phyloP scores from a whole-genome alignment of 92 coral and sea anemone genomes.

The Palythoa grandiflora region DNA sequence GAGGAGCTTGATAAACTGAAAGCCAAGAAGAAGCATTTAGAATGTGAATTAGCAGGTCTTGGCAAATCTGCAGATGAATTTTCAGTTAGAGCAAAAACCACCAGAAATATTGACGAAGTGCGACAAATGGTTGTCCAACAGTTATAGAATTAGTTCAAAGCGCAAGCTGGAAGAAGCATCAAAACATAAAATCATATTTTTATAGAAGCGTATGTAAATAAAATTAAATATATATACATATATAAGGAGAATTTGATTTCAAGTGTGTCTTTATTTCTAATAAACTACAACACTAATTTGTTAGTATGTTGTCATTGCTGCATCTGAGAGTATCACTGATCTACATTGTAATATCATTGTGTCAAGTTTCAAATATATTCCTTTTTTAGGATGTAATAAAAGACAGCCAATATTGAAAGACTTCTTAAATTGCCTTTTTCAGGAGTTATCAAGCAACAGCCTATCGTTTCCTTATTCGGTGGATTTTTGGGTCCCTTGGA shows the following conservation, averaged over 20 bases:
- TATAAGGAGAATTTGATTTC: slow-evolving; percentile 9
- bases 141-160: slow-evolving; percentile 48
- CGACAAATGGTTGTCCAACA: slow-evolving; percentile 45
- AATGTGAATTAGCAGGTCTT: slow-evolving; percentile 53
- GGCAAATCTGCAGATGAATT: slow-evolving; percentile 42
- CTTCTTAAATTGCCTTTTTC: not conserved
- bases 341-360: slow-evolving; percentile 18
- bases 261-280: not conserved
- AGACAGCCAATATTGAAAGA: slow-evolving; percentile 2
- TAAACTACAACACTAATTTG: slow-evolving; percentile 3
- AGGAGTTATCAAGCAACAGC: slow-evolving; percentile 16
- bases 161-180: slow-evolving; percentile 54
- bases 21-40: slow-evolving; percentile 45
- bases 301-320: slow-evolving; percentile 2
- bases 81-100: slow-evolving; percentile 30
- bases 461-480: slow-evolving; percentile 1
- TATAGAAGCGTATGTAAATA: not conserved
- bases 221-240: not conserved
- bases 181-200: slow-evolving; percentile 6
- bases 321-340: slow-evolving; percentile 22
- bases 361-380: slow-evolving; percentile 18
- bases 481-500: slow-evolving; percentile 25
- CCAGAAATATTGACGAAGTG: slow-evolving; percentile 33
- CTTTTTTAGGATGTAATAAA: slow-evolving; percentile 11
- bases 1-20: slow-evolving; percentile 46